Base-by-base conservation (phyloP, 2,888 invertebrate species). In the Ceriagrion tenellum region DNA sequence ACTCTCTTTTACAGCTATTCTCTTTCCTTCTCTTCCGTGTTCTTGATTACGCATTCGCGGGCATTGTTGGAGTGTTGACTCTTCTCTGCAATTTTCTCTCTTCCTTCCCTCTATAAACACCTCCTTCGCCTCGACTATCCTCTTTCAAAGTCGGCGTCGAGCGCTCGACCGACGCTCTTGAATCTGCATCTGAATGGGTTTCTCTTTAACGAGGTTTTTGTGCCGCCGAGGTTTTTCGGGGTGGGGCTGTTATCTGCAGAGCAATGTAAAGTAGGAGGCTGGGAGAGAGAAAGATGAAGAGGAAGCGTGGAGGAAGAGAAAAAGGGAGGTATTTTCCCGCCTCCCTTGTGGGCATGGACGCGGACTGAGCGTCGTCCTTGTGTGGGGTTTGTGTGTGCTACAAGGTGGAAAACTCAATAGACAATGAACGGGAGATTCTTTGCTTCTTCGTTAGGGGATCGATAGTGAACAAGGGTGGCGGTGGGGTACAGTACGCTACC, bases 181-280 rank as follows among this genome's bases (percentile, higher is more conserved):
- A 69, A 93, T 93, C 93, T 93, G 69, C 93, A 93, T 93, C 93
- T 74, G 93, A 93, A 93, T 93, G 93, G 93, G 93, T 40, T 93
- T 93, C 69, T 74, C 74, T 74, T 55, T 93, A 93, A 93, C 69
- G 93, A 93, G 93, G 63, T 93, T 93, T 63, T 93, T 74, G 47
- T n/a, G 93, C 74, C 93, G 93, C 55, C 47, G 47, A 93, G 69
- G 93, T 89, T 55, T 89, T 89, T 89, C 18, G 6, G 74, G 26
- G 26, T n/a, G n/a, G 93, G 13, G 63, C 93, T 35, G 93, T 69
- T 63, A 93, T 93, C 93, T 23, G 89, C 89, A 89, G 55, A n/a
- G 26, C 30, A 18, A 59, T 20, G 59, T 59, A 16, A 59, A 12
- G n/a, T n/a, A n/a, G 59, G 59, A 8, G 13, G 59, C 12, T 2